Conservation (phyloP, 2,797 vertebrate species). For the Notamacropus eugenii region DNA sequence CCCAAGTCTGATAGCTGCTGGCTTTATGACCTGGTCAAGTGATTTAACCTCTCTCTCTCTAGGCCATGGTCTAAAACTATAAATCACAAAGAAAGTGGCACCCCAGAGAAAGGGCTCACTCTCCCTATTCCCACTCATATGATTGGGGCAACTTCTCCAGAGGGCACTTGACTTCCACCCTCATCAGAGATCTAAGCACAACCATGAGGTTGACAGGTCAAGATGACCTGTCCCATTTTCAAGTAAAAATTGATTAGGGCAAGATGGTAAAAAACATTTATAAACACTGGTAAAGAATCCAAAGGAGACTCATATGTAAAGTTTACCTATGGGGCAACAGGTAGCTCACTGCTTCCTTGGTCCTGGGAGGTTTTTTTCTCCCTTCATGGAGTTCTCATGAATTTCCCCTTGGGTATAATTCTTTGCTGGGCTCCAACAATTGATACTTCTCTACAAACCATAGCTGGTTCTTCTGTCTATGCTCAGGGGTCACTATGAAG, state of each 20-base stretch:
- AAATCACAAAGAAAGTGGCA: neutral
- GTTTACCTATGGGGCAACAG: neutral
- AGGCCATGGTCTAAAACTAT: neutral
- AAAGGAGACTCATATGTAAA: neutral
- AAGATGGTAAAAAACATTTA: neutral
- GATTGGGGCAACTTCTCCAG: neutral
- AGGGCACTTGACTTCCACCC: neutral
- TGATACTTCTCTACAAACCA: neutral
- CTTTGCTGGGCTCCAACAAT: neutral
- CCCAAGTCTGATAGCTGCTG: neutral
- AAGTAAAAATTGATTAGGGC: neutral
- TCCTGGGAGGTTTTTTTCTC: neutral
- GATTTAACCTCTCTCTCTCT: neutral
- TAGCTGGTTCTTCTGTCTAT: neutral
- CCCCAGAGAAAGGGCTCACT: neutral
- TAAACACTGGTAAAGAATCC: neutral
- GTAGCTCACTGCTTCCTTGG: neutral
- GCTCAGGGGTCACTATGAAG: neutral
- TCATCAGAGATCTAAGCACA: neutral
- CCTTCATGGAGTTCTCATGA: neutral
- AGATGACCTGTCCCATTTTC: neutral
- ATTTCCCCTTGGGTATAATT: neutral
- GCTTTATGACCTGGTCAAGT: neutral
- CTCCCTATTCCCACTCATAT: neutral
- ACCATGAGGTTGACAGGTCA: neutral